These are phyloP conservation scores for Pygmarrhopalites habei DNA, from an alignment of 1,140 invertebrate species.

Conservation along the genomic window DNA sequence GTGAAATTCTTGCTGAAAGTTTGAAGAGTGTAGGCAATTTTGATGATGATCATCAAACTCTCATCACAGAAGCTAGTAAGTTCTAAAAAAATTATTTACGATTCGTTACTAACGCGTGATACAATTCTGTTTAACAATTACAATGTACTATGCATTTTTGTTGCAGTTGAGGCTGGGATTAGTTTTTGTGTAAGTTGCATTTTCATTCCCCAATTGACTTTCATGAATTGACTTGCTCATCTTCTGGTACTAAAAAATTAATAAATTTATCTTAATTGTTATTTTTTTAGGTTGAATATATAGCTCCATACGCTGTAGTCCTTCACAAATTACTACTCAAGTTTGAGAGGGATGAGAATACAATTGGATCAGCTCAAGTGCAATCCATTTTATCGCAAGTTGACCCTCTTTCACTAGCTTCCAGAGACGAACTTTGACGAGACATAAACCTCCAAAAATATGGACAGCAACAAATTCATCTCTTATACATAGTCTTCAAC, in stretches of 20 bases:
- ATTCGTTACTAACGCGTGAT: no score
- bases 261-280: no score
- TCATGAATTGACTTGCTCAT: no score
- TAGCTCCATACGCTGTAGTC: not conserved
- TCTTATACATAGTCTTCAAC: not conserved
- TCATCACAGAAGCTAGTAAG: slow-evolving; percentile 23
- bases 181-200: slow-evolving; percentile 23
- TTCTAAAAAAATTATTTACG: no score
- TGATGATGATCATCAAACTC: slow-evolving; percentile 30
- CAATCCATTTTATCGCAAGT: not conserved
- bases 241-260: no score
- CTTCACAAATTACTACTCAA: slow-evolving; percentile 10
- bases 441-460: not conserved
- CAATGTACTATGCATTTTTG: no score
- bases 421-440: slow-evolving; percentile 2
- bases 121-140: no score
- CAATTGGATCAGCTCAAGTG: slow-evolving; percentile 1
- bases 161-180: slow-evolving; percentile 15
- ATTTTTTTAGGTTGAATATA: no score
- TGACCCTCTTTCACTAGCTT: not conserved
- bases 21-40: slow-evolving; percentile 25
- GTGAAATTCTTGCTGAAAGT: slow-evolving; percentile 25
- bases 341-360: slow-evolving; percentile 21
- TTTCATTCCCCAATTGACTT: no score
- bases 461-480: no score